Evolutionary conservation across 2,888 invertebrate genomes (phyloP).

Genomic region (Euzophera pinguis): DNA sequence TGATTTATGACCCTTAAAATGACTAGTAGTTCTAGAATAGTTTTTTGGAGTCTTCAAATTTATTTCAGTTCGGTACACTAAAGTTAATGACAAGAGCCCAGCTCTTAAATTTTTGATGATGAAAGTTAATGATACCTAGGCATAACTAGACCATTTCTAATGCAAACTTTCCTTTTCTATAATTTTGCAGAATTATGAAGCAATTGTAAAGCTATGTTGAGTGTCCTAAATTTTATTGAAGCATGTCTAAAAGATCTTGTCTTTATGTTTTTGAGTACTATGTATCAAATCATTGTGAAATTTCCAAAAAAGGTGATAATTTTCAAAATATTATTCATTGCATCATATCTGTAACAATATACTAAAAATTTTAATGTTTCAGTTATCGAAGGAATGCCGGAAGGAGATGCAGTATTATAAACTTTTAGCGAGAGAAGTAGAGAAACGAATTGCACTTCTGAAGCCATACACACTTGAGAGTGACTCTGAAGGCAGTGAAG

Average conservation of each 20-base stretch:
- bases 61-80: no score
- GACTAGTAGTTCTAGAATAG: no score
- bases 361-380: conserved; percentile 33
- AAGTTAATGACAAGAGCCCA: no score
- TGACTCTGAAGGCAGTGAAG: conserved; percentile 46
- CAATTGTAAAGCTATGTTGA: conserved; percentile 21
- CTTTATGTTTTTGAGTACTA: conserved; percentile 19
- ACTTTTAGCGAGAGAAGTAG: conserved; percentile 82
- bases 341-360: conserved; percentile 7
- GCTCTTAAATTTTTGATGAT: no score
- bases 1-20: no score
- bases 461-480: conserved; percentile 50
- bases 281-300: conserved; percentile 25
- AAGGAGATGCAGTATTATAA: conserved; percentile 84
- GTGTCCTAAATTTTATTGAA: conserved; percentile 19
- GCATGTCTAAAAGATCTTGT: conserved; percentile 19
- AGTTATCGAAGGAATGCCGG: conserved; percentile 83
- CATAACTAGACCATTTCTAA: neutral
- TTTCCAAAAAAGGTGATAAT: conserved; percentile 21
- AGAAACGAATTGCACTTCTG: conserved; percentile 75
- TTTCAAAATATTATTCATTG: conserved; percentile 16
- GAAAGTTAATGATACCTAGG: no score
- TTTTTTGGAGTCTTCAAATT: no score
- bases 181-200: conserved; percentile 11
- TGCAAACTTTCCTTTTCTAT: neutral